Conservation (phyloP, 2,113 vertebrate species). For the Trochalopteron elliotii region DNA sequence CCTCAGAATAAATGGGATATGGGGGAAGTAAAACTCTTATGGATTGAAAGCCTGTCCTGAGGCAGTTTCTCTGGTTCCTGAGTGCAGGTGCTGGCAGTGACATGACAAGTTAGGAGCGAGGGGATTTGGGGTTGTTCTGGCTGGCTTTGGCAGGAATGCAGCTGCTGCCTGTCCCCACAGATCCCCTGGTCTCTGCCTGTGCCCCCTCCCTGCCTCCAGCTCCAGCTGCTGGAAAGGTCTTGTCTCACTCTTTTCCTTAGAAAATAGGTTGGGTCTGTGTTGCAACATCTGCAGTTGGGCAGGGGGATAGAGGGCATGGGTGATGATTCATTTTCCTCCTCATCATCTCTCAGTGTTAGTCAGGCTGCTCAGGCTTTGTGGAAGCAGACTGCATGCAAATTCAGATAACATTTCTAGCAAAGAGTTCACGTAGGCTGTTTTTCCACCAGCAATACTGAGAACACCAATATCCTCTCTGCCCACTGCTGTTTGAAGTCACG, state of each 20-base stretch:
- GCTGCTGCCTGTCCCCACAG: neutral
- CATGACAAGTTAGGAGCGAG: neutral
- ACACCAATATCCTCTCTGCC: neutral
- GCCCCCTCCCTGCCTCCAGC: neutral
- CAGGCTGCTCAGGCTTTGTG: neutral
- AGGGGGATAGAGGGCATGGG: neutral
- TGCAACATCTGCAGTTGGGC: neutral
- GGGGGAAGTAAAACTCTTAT: neutral
- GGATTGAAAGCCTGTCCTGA: neutral
- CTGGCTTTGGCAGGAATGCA: neutral
- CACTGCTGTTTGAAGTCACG: neutral
- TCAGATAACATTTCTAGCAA: neutral
- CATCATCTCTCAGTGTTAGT: neutral
- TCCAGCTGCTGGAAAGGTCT: neutral
- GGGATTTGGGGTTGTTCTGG: neutral
- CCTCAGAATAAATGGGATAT: neutral
- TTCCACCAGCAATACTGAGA: neutral
- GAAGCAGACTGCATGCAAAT: slow-evolving; percentile 16
- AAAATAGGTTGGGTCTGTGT: neutral
- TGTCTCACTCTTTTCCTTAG: neutral
- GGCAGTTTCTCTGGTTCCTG: neutral
- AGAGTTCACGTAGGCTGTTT: neutral
- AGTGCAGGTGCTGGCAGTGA: neutral
- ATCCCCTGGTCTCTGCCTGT: neutral
- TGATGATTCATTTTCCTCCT: neutral